Evolutionary conservation across 92 coral and sea anemone genomes (phyloP).

Genomic region (Zoanthus gigantus): DNA sequence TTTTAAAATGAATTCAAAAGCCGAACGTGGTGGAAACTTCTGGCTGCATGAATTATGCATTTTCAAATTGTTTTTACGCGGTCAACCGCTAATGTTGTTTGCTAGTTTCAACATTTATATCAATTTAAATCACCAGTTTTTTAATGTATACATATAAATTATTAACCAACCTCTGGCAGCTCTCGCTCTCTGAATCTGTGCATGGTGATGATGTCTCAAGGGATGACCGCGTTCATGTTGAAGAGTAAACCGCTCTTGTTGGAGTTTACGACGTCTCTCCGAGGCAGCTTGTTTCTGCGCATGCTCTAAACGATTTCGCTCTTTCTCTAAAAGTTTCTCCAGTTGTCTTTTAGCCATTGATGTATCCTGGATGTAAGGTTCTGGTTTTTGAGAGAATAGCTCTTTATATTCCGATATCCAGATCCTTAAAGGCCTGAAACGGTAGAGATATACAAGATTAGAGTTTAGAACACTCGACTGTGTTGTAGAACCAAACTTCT

Average conservation of each 20-base stretch:
- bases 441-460: neutral
- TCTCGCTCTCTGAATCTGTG: slow-evolving; percentile 52
- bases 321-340: slow-evolving; percentile 80
- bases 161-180: slow-evolving; percentile 65
- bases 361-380: slow-evolving; percentile 27
- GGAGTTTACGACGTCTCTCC: slow-evolving; percentile 83
- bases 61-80: too few relatives aligned
- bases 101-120: too few relatives aligned
- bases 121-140: too few relatives aligned
- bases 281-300: slow-evolving; percentile 84
- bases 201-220: slow-evolving; percentile 77
- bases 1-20: too few relatives aligned
- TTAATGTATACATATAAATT: neutral
- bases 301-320: slow-evolving; percentile 76
- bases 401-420: slow-evolving; percentile 68
- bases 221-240: slow-evolving; percentile 94
- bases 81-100: too few relatives aligned
- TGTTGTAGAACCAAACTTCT: too few relatives aligned
- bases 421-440: slow-evolving; percentile 61
- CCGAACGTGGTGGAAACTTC: too few relatives aligned
- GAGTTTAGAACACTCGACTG: neutral
- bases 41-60: too few relatives aligned
- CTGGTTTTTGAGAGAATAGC: slow-evolving; percentile 28
- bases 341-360: slow-evolving; percentile 74
- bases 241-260: slow-evolving; percentile 79